phyloP scores from a whole-genome alignment of 2,113 vertebrate genomes.

The Danionella cerebrum region DNA sequence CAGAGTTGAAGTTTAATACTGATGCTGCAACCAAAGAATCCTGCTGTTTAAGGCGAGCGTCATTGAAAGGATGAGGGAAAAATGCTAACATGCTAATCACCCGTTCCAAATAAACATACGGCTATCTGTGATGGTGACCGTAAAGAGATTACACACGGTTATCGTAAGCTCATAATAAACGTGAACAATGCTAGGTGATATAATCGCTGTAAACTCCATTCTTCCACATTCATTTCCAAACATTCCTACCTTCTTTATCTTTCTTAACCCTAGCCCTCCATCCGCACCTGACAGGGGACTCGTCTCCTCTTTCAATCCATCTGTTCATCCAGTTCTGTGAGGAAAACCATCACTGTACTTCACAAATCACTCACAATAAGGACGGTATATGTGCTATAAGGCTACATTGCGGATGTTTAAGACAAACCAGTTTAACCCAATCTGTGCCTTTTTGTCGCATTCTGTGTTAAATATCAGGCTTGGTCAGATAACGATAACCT shows the following conservation, averaged over 20 bases:
- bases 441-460: neutral
- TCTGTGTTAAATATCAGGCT: neutral
- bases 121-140: neutral
- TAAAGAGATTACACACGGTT: neutral
- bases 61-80: neutral
- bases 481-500: neutral
- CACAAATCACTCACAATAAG: conserved; percentile 4
- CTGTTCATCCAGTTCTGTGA: neutral
- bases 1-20: conserved; percentile 37
- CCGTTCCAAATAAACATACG: neutral
- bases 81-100: neutral
- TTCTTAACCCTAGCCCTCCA: conserved; percentile 18
- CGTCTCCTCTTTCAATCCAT: neutral
- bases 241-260: conserved; percentile 24
- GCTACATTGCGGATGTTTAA: conserved; percentile 10
- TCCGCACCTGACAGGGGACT: neutral
- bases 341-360: neutral
- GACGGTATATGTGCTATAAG: neutral
- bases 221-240: conserved; percentile 25
- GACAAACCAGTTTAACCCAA: neutral
- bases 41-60: conserved; percentile 5
- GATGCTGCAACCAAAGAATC: neutral
- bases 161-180: neutral
- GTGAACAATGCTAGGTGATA: conserved; percentile 20
- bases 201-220: conserved; percentile 22